Percentiles rank a stretch among this genome's conserved stretches.
Conservation (phyloP, 2,113 vertebrate species). For the Ranitomeya variabilis region DNA sequence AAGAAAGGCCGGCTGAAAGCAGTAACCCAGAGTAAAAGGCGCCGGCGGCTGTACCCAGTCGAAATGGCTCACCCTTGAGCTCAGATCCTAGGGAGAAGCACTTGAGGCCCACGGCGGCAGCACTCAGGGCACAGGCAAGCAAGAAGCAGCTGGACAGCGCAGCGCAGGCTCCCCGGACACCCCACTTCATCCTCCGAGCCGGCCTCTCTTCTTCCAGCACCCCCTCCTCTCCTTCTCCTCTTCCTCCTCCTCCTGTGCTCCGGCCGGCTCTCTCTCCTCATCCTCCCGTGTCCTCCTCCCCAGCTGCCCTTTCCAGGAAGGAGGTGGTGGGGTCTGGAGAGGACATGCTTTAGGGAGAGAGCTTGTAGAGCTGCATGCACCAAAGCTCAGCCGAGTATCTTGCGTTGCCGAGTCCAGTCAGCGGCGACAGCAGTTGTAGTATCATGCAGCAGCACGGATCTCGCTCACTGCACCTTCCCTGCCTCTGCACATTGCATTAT, state of each 20-base stretch:
- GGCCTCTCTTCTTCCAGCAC: slow-evolving; percentile 73
- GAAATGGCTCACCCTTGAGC: slow-evolving; percentile 88
- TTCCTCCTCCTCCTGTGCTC: slow-evolving; percentile 72
- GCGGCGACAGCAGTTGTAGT: slow-evolving; percentile 35
- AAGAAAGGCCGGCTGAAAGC: slow-evolving; percentile 81
- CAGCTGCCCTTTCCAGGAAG: slow-evolving; percentile 73
- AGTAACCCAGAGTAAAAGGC: slow-evolving; percentile 93
- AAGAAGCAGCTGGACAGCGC: slow-evolving; percentile 89
- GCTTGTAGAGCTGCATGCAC: slow-evolving; percentile 67
- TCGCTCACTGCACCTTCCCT: slow-evolving; percentile 61
- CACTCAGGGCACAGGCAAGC: slow-evolving; percentile 90
- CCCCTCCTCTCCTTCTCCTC: slow-evolving; percentile 85
- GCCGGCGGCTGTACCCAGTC: slow-evolving; percentile 83
- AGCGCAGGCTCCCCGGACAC: slow-evolving; percentile 92
- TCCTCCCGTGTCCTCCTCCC: slow-evolving; percentile 81
- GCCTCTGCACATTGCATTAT: slow-evolving; percentile 64
- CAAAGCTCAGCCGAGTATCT: slow-evolving; percentile 66
- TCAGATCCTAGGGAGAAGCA: slow-evolving; percentile 87
- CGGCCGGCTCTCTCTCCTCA: slow-evolving; percentile 72
- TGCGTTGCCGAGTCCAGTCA: slow-evolving; percentile 73
- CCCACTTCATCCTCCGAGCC: slow-evolving; percentile 95
- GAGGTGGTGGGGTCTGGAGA: slow-evolving; percentile 65
- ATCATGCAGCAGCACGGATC: slow-evolving; percentile 60
- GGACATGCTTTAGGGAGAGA: slow-evolving; percentile 73
- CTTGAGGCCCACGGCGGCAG: slow-evolving; percentile 89